phyloP scores from a whole-genome alignment of 1,140 invertebrate genomes.

The Cephus cinctus region DNA sequence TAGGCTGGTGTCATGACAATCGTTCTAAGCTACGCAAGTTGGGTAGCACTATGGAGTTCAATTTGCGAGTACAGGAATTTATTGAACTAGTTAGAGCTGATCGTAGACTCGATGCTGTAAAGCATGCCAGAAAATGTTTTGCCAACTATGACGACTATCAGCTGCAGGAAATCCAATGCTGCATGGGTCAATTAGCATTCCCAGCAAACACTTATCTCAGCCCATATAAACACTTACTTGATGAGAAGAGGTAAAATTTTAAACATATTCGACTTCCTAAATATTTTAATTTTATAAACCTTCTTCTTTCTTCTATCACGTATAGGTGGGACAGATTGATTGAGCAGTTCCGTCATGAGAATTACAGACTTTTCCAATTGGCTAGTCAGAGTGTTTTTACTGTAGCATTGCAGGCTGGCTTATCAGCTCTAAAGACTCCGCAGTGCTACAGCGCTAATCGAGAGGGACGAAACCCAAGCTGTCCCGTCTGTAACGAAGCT shows the following conservation, averaged over 20 bases:
- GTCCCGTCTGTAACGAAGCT: conserved; percentile 89
- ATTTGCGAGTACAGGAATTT: conserved; percentile 89
- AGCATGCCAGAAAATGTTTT: conserved; percentile 93
- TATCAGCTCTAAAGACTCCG: conserved; percentile 94
- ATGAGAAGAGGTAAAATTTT: conserved; percentile 52
- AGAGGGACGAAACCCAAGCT: conserved; percentile 76
- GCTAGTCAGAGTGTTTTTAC: conserved; percentile 89
- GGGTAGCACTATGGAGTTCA: conserved; percentile 88
- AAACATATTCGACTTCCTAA: conserved; percentile 1
- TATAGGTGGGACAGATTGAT: conserved; percentile 81
- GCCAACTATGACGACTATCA: conserved; percentile 84
- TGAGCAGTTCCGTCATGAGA: conserved; percentile 89
- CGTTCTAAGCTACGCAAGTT: conserved; percentile 93
- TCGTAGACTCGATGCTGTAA: conserved; percentile 85
- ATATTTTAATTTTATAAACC: background rate
- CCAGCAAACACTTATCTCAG: conserved; percentile 74
- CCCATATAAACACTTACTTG: conserved; percentile 70
- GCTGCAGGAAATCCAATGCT: conserved; percentile 83
- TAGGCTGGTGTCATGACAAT: conserved; percentile 98
- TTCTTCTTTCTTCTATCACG: background rate
- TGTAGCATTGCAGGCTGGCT: conserved; percentile 86
- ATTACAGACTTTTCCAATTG: conserved; percentile 91
- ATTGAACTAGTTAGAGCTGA: conserved; percentile 90
- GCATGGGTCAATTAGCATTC: conserved; percentile 94
- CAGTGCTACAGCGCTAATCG: conserved; percentile 70